phyloP scores from a whole-genome alignment of 2,113 vertebrate species.

The Epinephelus lanceolatus region DNA sequence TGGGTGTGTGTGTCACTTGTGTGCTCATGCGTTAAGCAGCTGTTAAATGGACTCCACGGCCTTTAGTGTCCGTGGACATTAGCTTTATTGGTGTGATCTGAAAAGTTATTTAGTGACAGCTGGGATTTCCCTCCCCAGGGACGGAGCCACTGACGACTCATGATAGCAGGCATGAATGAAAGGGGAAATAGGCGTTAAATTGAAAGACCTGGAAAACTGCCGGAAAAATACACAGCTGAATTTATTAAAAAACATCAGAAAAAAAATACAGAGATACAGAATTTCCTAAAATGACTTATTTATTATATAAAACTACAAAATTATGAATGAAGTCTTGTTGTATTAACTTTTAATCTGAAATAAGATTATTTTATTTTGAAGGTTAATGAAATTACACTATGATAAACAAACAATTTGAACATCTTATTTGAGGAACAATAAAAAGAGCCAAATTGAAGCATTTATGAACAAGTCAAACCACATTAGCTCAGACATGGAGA shows the following conservation, averaged over 20 bases:
- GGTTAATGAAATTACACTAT: constrained; percentile 13
- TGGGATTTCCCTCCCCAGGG: constrained; percentile 81
- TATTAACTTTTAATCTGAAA: constrained; percentile 4
- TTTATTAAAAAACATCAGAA: constrained; percentile 32
- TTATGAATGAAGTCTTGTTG: constrained; percentile 7
- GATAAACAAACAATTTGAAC: constrained; percentile 12
- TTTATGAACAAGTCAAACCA: not conserved
- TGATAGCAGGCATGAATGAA: constrained; percentile 73
- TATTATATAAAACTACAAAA: constrained; percentile 9
- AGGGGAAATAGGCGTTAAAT: constrained; percentile 79
- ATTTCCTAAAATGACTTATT: not conserved
- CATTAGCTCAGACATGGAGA: not conserved
- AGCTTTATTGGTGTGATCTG: constrained; percentile 82
- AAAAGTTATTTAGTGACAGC: constrained; percentile 83
- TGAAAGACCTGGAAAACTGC: constrained; percentile 71
- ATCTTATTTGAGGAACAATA: constrained; percentile 1
- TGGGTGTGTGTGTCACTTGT: constrained; percentile 63
- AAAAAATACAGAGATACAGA: not conserved
- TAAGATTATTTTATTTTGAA: constrained; percentile 12
- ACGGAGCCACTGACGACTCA: constrained; percentile 59
- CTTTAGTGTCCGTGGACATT: constrained; percentile 75
- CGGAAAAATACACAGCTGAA: constrained; percentile 46
- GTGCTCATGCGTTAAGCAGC: constrained; percentile 78
- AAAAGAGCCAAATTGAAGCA: not conserved
- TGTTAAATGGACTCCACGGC: constrained; percentile 80